Percentiles rank a stretch among this genome's conserved stretches.
Evolutionary conservation across 2,797 vertebrate genomes (phyloP).

Genomic region (Lepidocolaptes lacrymiger): DNA sequence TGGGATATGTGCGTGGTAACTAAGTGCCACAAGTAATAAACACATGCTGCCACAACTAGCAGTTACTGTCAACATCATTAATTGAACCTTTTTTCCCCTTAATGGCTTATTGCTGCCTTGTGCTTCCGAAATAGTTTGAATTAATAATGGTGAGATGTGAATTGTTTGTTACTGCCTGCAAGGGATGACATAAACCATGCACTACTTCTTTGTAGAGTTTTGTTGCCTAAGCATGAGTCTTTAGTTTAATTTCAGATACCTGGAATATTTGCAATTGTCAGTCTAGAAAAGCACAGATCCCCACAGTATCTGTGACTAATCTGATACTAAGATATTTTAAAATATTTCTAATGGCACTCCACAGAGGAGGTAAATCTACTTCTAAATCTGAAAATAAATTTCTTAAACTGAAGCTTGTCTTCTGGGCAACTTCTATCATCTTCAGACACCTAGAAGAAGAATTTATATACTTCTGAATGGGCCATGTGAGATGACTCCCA

Average conservation of each 20-base stretch:
- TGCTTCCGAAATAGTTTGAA: background rate
- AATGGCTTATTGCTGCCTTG: background rate
- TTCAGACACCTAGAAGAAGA: background rate
- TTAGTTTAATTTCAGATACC: background rate
- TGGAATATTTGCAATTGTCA: background rate
- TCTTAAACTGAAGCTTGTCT: background rate
- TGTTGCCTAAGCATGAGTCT: background rate
- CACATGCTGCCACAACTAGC: background rate
- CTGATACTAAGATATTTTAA: background rate
- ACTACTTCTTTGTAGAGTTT: background rate
- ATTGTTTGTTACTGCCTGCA: background rate
- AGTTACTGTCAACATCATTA: background rate
- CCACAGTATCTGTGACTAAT: background rate
- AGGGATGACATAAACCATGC: background rate
- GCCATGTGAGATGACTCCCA: background rate
- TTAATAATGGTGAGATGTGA: background rate
- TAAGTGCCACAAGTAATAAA: background rate
- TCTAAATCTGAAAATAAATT: background rate
- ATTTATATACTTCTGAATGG: background rate
- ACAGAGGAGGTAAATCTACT: background rate
- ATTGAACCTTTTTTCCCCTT: background rate
- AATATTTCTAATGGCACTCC: background rate
- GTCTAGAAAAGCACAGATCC: background rate
- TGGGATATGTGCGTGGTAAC: background rate
- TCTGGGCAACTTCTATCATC: background rate